Evolutionary conservation across 2,888 invertebrate species (phyloP), one percentile per base, ranked within the genome.

Genomic region (Drosophila affinis): DNA sequence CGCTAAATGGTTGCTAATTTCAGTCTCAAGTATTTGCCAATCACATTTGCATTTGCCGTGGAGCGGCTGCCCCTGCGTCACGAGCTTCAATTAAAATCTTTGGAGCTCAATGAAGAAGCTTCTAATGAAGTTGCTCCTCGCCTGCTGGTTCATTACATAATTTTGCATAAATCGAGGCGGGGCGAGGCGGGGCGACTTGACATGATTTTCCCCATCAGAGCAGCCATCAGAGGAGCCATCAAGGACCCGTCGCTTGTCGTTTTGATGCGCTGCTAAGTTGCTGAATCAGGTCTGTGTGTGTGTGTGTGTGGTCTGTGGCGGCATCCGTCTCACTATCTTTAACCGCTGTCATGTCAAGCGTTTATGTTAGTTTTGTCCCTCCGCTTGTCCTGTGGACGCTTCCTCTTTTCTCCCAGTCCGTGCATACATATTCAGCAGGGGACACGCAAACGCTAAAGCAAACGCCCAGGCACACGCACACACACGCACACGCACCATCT

Each of bases 81-180:
- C 53, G 39, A 12, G 57, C 45, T 24, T 59, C 55, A 63, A 83
- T 69, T 52, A 62, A 75, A 67, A 65, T 52, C 53, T 52, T 54
- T 59, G 48, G 55, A 62, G 27, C 57, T 45, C 39, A 64, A 53
- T 45, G 47, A 39, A 39, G 39, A 39, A 56, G 68, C 60, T 56
- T 55, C 63, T 63, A 64, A 64, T 70, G 18, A 59, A 69, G 52
- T 18, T 27, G 18, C 27, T 21, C 29, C 48, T 24, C 21, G 21
- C 21, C 60, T 61, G 44, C 27, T 47, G 49, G 60, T 69, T 65
- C 46, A 54, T 65, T 63, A 79, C 71, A 85, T 65, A 71, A 75
- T 79, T 69, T 61, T 49, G 56, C 68, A 81, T 79, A 81, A 87
- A 81, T 81, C 78, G 64, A 54, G 44, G 45, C 44, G 21, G 3